phyloP scores from a whole-genome alignment of 2,797 vertebrate genomes.

The Rhodeus uyekii region DNA sequence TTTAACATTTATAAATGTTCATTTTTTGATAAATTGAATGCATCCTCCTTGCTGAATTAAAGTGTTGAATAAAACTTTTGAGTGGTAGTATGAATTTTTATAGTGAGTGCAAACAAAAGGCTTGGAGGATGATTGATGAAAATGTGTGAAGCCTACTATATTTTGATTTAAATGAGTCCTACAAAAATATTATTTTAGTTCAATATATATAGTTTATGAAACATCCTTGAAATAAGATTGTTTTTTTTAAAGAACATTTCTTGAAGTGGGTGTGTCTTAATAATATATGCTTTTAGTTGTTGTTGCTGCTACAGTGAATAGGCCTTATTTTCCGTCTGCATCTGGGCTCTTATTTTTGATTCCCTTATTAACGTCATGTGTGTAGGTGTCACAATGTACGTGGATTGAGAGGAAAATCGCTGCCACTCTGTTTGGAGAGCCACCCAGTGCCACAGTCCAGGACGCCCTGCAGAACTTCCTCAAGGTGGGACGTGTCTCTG shows the following conservation, averaged over 20 bases:
- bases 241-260: not conserved
- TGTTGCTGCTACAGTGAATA: not conserved
- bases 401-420: constrained; percentile 98
- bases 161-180: not conserved
- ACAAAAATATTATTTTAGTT: not conserved
- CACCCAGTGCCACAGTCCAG: constrained; percentile 86
- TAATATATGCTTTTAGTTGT: no score
- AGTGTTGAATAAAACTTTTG: not conserved
- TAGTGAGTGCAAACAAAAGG: not conserved
- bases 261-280: not conserved
- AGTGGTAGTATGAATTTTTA: not conserved
- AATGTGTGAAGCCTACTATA: not conserved
- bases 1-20: not conserved
- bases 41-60: not conserved
- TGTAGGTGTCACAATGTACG: constrained; percentile 89
- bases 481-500: constrained; percentile 76
- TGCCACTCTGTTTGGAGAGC: constrained; percentile 87
- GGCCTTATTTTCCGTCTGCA: not conserved
- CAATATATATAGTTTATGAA: not conserved
- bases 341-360: not conserved
- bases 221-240: not conserved
- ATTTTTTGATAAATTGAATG: not conserved
- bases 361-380: not conserved
- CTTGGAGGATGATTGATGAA: not conserved
- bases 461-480: constrained; percentile 92